Conservation (phyloP, 2,888 invertebrate genomes). For the Oxytorus armatus region DNA sequence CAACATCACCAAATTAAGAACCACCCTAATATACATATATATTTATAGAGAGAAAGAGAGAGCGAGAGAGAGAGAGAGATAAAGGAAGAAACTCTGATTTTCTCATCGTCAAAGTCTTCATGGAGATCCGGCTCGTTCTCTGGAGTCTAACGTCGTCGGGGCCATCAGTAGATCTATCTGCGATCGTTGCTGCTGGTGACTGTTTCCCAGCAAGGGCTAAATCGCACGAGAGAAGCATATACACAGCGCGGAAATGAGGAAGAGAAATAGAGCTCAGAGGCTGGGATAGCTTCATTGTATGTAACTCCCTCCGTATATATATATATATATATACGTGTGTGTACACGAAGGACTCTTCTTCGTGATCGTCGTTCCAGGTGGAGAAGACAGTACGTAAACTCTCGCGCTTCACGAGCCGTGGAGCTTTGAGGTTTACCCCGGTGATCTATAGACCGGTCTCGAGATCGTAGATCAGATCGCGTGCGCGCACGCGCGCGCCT, state of each 20-base stretch:
- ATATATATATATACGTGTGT: background rate
- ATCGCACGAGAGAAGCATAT: constrained; percentile 16
- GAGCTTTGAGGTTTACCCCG: constrained; percentile 55
- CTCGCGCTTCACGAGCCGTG: constrained; percentile 24
- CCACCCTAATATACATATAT: too few relatives aligned
- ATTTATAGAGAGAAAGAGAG: background rate
- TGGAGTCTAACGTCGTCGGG: constrained; percentile 6
- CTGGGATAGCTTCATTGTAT: constrained; percentile 63
- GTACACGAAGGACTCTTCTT: too few relatives aligned
- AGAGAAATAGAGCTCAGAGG: constrained; percentile 31
- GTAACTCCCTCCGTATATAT: constrained; percentile 3
- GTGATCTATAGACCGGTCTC: constrained; percentile 70
- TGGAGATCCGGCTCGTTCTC: constrained; percentile 44
- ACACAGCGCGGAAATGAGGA: constrained; percentile 6
- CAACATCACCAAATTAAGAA: too few relatives aligned
- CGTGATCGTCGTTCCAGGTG: constrained; percentile 18
- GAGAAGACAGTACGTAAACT: constrained; percentile 15
- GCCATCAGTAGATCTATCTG: constrained; percentile 61
- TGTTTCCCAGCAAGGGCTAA: constrained; percentile 35
- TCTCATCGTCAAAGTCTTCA: constrained; percentile 44
- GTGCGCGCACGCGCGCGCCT: constrained; percentile 70
- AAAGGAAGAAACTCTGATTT: constrained; percentile 6
- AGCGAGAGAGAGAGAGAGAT: background rate
- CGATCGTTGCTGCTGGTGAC: constrained; percentile 49
- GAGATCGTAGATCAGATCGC: constrained; percentile 72